Percentiles rank a stretch among this genome's conserved stretches.
Evolutionary conservation across 2,797 vertebrate genomes (phyloP).

Genomic region (Crocodylus rhombifer): DNA sequence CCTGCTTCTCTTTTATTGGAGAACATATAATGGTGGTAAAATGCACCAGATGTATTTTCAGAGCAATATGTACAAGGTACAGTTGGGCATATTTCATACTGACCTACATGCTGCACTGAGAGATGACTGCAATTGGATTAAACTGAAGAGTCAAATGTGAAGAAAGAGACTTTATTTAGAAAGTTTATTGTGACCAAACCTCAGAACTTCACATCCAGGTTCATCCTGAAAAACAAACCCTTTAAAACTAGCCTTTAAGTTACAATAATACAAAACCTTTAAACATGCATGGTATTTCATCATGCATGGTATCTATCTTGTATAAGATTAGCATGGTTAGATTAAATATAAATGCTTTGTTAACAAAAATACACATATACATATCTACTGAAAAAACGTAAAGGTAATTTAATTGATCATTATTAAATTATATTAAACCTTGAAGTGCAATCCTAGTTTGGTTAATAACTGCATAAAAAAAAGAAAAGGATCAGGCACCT

Average conservation of each 20-base stretch:
- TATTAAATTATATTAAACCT: background rate
- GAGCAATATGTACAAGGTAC: background rate
- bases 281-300: background rate
- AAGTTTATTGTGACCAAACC: background rate
- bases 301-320: background rate
- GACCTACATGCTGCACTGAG: background rate
- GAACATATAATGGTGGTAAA: background rate
- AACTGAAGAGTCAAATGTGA: background rate
- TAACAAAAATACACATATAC: background rate
- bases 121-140: background rate
- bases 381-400: background rate
- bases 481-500: background rate
- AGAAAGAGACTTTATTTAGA: background rate
- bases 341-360: background rate
- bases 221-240: background rate
- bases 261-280: background rate
- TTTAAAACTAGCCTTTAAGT: background rate
- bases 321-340: background rate
- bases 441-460: background rate
- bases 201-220: background rate
- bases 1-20: background rate
- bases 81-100: background rate
- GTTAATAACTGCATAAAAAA: accelerated
- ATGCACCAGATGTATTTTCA: background rate
- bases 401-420: background rate